These are phyloP conservation scores for Zaprionus vittiger DNA, from an alignment of 1,140 invertebrate species.

Conservation along the genomic window DNA sequence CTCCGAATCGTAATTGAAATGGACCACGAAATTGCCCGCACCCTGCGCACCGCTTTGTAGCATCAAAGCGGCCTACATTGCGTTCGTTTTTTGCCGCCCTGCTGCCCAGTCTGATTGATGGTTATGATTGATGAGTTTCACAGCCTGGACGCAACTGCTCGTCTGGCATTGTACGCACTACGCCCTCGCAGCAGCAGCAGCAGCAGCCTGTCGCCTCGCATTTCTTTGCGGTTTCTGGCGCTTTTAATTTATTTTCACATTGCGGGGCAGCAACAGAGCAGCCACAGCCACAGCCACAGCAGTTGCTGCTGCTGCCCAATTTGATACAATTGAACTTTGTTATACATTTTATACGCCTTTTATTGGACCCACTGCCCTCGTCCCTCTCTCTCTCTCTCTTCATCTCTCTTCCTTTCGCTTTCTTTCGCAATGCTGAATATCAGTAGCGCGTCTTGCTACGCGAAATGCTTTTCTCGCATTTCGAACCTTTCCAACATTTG, in stretches of 20 bases:
- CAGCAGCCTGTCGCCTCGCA: neutral
- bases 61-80: slow-evolving; percentile 51
- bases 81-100: slow-evolving; percentile 4
- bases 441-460: slow-evolving; percentile 13
- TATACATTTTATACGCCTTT: slow-evolving; percentile 43
- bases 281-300: neutral
- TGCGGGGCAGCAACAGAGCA: neutral
- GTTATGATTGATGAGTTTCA: slow-evolving; percentile 68
- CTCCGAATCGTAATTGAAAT: slow-evolving; percentile 60
- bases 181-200: neutral
- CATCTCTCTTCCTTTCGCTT: neutral
- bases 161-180: slow-evolving; percentile 6
- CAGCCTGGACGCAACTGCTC: slow-evolving; percentile 28
- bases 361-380: slow-evolving; percentile 18
- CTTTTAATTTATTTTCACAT: slow-evolving; percentile 43
- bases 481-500: slow-evolving; percentile 46
- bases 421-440: slow-evolving; percentile 12
- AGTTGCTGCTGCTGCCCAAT: slow-evolving; percentile 44
- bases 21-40: slow-evolving; percentile 60
- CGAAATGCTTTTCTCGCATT: slow-evolving; percentile 48
- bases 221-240: slow-evolving; percentile 8
- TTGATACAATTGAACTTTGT: slow-evolving; percentile 80
- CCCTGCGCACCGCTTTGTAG: slow-evolving; percentile 24
- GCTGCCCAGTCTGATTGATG: slow-evolving; percentile 72
- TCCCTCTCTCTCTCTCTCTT: neutral